Percentiles rank a stretch among this genome's conserved stretches.
phyloP scores from a whole-genome alignment of 1,140 invertebrate species.

The Meloidogyne hapla region DNA sequence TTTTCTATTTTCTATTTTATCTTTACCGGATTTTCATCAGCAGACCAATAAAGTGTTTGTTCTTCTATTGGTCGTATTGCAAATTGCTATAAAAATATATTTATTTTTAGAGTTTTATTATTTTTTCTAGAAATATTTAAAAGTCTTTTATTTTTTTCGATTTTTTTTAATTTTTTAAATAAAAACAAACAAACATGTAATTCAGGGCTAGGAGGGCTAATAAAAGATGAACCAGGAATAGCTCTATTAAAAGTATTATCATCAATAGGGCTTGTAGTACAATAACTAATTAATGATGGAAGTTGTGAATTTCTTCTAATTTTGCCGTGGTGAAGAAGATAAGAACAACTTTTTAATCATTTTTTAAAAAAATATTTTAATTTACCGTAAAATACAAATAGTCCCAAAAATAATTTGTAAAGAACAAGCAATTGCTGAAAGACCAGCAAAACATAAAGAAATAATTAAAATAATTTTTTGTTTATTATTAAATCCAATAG shows the following conservation, averaged over 20 bases:
- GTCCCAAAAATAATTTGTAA: conserved; percentile 50
- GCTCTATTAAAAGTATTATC: conserved; percentile 6
- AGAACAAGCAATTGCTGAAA: conserved; percentile 51
- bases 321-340: conserved; percentile 49
- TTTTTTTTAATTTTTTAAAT: not conserved
- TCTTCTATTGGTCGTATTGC: conserved; percentile 60
- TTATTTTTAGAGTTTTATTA: too few relatives aligned
- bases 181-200: conserved; percentile 11
- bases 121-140: too few relatives aligned
- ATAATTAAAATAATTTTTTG: conserved; percentile 52
- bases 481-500: conserved; percentile 37
- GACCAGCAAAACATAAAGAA: conserved; percentile 49
- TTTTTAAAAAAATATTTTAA: not conserved
- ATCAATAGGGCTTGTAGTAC: conserved; percentile 6
- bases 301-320: conserved; percentile 20
- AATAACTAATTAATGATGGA: conserved; percentile 20
- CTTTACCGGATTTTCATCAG: conserved; percentile 58
- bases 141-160: too few relatives aligned
- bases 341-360: conserved; percentile 43
- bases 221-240: conserved; percentile 10
- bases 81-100: conserved; percentile 42
- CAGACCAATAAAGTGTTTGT: conserved; percentile 63
- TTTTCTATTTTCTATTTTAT: too few relatives aligned
- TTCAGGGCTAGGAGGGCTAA: conserved; percentile 12
- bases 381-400: conserved; percentile 44